Percentiles rank a stretch among this genome's conserved stretches.
phyloP scores from a whole-genome alignment of 2,113 vertebrate species.

The Pipra filicauda region DNA sequence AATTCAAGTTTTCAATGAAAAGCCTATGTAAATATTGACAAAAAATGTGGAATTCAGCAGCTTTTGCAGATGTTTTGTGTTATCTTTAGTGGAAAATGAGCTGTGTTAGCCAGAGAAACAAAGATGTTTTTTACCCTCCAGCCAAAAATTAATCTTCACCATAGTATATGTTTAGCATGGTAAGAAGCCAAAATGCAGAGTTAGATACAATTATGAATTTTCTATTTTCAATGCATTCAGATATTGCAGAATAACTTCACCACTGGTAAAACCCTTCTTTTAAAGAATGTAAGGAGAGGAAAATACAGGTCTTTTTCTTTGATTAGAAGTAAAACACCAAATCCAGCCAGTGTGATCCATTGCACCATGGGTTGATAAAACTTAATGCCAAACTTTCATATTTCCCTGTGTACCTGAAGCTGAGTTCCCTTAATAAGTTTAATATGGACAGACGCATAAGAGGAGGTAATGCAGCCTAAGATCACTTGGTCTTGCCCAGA shows the following conservation, averaged over 20 bases:
- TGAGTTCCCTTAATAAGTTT: neutral
- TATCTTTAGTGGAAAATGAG: conserved; percentile 15
- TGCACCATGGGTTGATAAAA: neutral
- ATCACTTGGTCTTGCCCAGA: neutral
- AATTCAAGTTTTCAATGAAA: conserved; percentile 54
- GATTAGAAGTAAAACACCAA: neutral
- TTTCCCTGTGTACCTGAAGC: neutral
- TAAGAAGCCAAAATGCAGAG: neutral
- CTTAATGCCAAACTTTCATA: neutral
- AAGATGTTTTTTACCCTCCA: neutral
- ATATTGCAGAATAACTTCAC: neutral
- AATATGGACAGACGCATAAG: neutral
- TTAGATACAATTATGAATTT: neutral
- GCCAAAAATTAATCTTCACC: neutral
- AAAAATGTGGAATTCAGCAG: neutral
- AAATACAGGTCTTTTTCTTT: neutral
- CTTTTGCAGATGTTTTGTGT: conserved; percentile 7
- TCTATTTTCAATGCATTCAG: neutral
- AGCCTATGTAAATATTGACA: conserved; percentile 51
- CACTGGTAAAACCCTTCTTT: neutral
- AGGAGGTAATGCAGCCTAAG: neutral
- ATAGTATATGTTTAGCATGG: neutral
- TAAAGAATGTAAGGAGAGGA: neutral
- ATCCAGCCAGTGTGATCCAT: neutral
- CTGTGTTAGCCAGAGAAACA: neutral